Base-by-base conservation (phyloP, 2,797 vertebrate genomes). In the Coilia nasus region DNA sequence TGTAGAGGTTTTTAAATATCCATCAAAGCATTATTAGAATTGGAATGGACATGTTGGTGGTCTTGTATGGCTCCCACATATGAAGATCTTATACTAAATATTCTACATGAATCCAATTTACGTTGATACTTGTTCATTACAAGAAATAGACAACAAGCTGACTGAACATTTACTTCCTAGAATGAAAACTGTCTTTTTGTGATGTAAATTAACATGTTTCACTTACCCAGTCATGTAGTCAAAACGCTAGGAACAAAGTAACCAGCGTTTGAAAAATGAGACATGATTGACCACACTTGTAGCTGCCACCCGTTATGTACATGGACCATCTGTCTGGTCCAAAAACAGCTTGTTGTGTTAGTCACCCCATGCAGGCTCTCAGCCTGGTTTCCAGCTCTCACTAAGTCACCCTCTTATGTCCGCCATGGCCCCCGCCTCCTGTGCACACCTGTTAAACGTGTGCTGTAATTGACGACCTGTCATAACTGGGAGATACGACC, bases 371-470 rank as follows among this genome's bases (percentile, higher is more conserved):
- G 60, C 81, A 81, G 85, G 64, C 82, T 50, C 87, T 86, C 88
- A 86, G 81, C 71, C 88, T 81, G 83, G 83, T 87, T 83, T 87
- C 59, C 82, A 64, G 82, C 56, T 64, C 83, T 86, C 83, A 41
- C 84, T 83, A 89, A 91, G 89, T 87, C 89, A 83, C 87, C 84
- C 86, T 86, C 87, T 90, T 88, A 88, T 89, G 82, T 86, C 62
- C 81, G 86, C 82, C 87, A 82, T 87, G 35, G 83, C 82, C 54
- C 83, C 67, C 82, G 83, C 78, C 83, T 82, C 83, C 85, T 67
- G 82, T 35, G 56, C 82, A 87, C 86, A 82, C 86, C 83, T 83
- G 86, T 83, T 87, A 86, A 85, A 85, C 25, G 47, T 71, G 60
- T 78, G 86, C 57, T 46, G 62, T 85, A 75, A 86, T 87, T 80